A percentile compares a stretch with the other conserved stretches of the same genome.
Conservation (phyloP, 2,113 vertebrate genomes). For the Scomber colias region DNA sequence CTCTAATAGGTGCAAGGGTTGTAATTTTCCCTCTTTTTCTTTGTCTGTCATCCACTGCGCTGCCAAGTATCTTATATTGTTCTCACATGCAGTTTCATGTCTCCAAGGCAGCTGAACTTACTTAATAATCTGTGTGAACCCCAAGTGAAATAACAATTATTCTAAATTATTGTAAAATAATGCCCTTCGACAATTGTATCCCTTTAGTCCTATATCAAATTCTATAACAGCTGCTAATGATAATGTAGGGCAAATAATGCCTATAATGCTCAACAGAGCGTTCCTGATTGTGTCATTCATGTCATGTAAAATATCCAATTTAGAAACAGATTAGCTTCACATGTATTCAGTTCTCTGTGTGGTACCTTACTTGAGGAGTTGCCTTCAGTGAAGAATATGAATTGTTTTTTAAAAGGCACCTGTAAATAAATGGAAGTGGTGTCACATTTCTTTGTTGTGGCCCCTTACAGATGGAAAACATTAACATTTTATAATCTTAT, state of each 20-base stretch:
- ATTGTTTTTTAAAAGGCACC: conserved; percentile 4
- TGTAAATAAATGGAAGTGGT: background rate
- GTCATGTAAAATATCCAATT: background rate
- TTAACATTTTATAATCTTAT: conserved; percentile 13
- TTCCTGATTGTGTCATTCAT: background rate
- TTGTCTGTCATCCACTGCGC: conserved; percentile 29
- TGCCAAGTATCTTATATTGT: conserved; percentile 25
- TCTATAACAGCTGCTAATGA: conserved; percentile 8
- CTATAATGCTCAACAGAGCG: background rate
- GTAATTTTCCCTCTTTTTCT: conserved; percentile 42
- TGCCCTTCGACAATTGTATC: conserved; percentile 7
- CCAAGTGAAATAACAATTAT: background rate
- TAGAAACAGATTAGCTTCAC: background rate
- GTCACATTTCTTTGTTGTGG: background rate
- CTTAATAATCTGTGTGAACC: background rate
- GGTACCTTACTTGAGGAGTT: background rate
- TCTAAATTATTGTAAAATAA: conserved; percentile 28
- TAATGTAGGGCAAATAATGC: background rate
- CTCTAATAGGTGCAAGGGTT: conserved; percentile 46
- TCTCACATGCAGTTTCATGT: conserved; percentile 18
- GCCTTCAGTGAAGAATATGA: background rate
- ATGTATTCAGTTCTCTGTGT: conserved; percentile 4
- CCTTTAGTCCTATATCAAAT: background rate
- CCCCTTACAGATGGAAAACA: background rate
- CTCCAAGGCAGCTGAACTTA: conserved; percentile 14